These are phyloP conservation scores for Danaus chrysippus DNA, from an alignment of 2,888 invertebrate genomes.

Conservation along the genomic window DNA sequence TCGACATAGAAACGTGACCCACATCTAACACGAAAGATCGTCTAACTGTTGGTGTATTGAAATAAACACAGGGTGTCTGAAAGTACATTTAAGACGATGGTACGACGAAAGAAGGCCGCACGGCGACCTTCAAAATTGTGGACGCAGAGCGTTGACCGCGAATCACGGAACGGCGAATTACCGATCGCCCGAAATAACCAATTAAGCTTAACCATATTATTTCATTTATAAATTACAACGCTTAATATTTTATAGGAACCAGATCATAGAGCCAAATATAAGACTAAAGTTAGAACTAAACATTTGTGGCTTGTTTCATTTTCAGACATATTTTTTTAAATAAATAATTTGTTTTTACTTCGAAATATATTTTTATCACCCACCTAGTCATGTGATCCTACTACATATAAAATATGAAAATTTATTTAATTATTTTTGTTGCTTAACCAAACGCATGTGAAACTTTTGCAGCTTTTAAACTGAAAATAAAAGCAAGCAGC, in stretches of 20 bases:
- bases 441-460: too few species aligned
- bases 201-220: conserved; percentile 28
- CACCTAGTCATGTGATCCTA: too few species aligned
- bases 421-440: too few species aligned
- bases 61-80: conserved; percentile 70
- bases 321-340: too few species aligned
- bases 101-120: conserved; percentile 73
- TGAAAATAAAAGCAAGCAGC: too few species aligned
- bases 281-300: too few species aligned
- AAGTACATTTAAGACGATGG: conserved; percentile 53
- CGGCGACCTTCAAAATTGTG: conserved; percentile 72
- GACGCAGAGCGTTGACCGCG: conserved; percentile 67
- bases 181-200: conserved; percentile 25
- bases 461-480: too few species aligned
- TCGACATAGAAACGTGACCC: conserved; percentile 73
- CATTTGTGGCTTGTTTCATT: too few species aligned
- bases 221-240: conserved; percentile 4
- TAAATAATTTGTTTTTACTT: too few species aligned
- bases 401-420: too few species aligned
- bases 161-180: conserved; percentile 26
- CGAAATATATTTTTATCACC: too few species aligned
- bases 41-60: conserved; percentile 70
- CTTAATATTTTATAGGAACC: not conserved
- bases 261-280: too few species aligned
- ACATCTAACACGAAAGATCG: conserved; percentile 72